Evolutionary conservation across 2,888 invertebrate species (phyloP), one percentile per base, ranked within the genome.

Genomic region (Scrobipalpa costella): DNA sequence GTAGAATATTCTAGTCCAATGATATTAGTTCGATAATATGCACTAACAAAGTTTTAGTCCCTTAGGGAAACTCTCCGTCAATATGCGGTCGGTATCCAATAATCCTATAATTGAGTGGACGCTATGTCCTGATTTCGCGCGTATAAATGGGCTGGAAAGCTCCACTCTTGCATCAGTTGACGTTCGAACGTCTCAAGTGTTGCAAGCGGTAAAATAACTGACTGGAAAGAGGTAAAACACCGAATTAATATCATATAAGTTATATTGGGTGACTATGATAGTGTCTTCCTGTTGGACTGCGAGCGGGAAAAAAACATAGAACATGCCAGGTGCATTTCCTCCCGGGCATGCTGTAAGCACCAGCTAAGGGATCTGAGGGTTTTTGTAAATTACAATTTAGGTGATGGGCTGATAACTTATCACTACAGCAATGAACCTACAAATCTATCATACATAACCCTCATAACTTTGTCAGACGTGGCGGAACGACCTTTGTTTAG

Each of bases 21-120:
- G 21, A 44, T 59, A 58, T 68, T 57, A 69, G 66, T 66, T 69
- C 76, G 80, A 80, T 79, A 74, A 73, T 75, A 76, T 80, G 80
- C 83, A 83, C 77, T 85, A 87, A 88, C 78, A 67, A 84, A 88
- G 84, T 86, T 88, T 76, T 80, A 78, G 87, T 86, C 87, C 85
- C 83, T 57, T 69, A 68, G 69, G 47, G 66, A 67, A 76, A 74
- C 75, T 72, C 67, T 67, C n/a, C n/a, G 79, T 78, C 83, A 87
- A 88, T 84, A 84, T 86, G 88, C 75, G 90, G 88, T 85, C 80
- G 83, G 73, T 69, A 75, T 80, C 78, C 83, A 79, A 68, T 89
- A 88, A 90, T 90, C 88, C 88, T 81, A 80, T 90, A 90, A 90
- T 88, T 84, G 86, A 78, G 71, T 71, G 72, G 72, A 67, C 65